Base-by-base conservation (phyloP, 2,888 invertebrate species). In the Callosobruchus maculatus region DNA sequence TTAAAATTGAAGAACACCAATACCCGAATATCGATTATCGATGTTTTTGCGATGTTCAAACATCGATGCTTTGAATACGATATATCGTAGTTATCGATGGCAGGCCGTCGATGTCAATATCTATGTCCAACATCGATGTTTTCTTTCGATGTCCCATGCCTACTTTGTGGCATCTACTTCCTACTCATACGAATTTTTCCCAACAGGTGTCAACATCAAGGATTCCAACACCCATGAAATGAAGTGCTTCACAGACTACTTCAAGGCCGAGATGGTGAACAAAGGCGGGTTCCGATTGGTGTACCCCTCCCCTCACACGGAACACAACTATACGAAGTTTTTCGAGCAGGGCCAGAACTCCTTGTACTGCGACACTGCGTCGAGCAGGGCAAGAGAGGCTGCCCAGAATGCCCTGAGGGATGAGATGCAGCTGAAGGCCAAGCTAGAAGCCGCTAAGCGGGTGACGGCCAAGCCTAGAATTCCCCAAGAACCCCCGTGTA, bases 351-450 rank as follows among this genome's bases (percentile, higher is more conserved):
- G 92, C 70, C 91, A 92, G 72, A 92, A 91, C 75, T 93, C 93
- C 1, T 87, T 93, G 74, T 95, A 93, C 85, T 92, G 93, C 71
- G 91, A 92, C 78, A 95, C 95, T 0, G 92, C 92, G 0, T 92
- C 94, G 0, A 94, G 94, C 73, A 91, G 93, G 76, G 94, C 94
- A 0, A 90, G 95, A 70, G 94, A 94, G 75, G 93, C 93, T 83
- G 93, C 93, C 71, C 91, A 93, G 0, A 90, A 92, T 67, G 87
- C 91, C 21, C 90, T 94, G 80, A 89, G 93, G 20, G 92, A 93
- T 74, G 93, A 93, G 83, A 90, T 92, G 85, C 87, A 89, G 85
- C 86, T 88, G 0, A 90, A 90, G 85, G 90, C 89, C 3, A 91
- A 90, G 85, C 87, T 89, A 4, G 92, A 92, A 83, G 90, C 90